These are phyloP conservation scores for Hylia prasina DNA, from an alignment of 2,113 vertebrate genomes.

Conservation along the genomic window DNA sequence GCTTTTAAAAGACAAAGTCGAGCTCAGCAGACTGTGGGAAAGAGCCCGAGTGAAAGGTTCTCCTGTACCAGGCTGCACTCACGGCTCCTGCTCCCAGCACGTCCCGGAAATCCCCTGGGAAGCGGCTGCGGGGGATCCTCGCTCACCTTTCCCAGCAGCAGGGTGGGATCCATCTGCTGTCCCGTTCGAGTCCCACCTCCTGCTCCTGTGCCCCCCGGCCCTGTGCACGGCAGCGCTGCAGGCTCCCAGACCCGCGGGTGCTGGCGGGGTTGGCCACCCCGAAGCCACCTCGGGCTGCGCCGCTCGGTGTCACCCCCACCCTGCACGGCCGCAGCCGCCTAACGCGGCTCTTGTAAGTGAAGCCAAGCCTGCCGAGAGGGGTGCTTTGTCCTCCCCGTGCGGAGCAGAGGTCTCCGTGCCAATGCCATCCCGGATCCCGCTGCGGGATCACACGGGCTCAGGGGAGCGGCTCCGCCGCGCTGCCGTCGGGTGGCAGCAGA, in stretches of 20 bases:
- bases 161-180: not conserved
- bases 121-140: not conserved
- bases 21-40: not conserved
- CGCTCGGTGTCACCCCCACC: fast-evolving
- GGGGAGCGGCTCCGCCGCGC: not conserved
- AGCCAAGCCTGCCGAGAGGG: not conserved
- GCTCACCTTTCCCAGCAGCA: not conserved
- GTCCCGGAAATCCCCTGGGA: fast-evolving
- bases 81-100: fast-evolving
- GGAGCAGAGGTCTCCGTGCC: not conserved
- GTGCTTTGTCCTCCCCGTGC: fast-evolving
- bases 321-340: not conserved
- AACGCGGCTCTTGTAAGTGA: fast-evolving
- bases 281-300: not conserved
- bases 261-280: not conserved
- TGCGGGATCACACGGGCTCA: not conserved
- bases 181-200: not conserved
- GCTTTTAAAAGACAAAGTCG: not conserved
- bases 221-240: not conserved
- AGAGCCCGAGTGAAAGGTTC: not conserved
- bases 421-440: fast-evolving
- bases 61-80: not conserved
- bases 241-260: not conserved
- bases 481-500: conserved; percentile 18
- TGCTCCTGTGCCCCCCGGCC: not conserved